Evolutionary conservation across 2,888 invertebrate genomes (phyloP).

Genomic region (Epistrophe grossulariae): DNA sequence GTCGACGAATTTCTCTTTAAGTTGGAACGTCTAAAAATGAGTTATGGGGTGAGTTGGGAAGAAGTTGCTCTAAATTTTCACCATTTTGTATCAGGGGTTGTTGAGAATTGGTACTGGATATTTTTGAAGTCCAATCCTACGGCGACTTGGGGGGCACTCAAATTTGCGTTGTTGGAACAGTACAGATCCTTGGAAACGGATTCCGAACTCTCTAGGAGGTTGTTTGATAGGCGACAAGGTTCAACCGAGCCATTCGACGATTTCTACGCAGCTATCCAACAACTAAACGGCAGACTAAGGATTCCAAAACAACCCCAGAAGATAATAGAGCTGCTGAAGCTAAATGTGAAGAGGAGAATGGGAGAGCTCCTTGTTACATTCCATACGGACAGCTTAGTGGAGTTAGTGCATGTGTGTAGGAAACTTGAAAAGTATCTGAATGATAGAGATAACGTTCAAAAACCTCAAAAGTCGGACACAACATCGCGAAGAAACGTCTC

Average conservation of each 20-base stretch:
- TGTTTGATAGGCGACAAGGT: no score
- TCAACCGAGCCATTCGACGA: no score
- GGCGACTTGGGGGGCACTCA: background rate
- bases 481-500: fast-evolving
- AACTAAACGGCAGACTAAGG: no score
- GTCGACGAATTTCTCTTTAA: no score
- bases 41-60: background rate
- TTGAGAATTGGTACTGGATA: background rate
- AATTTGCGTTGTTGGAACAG: background rate
- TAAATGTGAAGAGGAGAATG: no score
- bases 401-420: no score
- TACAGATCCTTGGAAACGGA: background rate
- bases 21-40: no score
- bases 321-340: no score
- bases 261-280: no score
- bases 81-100: background rate
- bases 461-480: background rate
- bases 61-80: background rate
- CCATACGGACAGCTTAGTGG: background rate
- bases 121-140: background rate
- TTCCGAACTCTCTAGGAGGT: no score
- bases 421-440: no score
- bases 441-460: background rate
- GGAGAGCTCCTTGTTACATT: background rate
- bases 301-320: no score